Conservation (phyloP, 2,797 vertebrate species). For the Anniella stebbinsi region DNA sequence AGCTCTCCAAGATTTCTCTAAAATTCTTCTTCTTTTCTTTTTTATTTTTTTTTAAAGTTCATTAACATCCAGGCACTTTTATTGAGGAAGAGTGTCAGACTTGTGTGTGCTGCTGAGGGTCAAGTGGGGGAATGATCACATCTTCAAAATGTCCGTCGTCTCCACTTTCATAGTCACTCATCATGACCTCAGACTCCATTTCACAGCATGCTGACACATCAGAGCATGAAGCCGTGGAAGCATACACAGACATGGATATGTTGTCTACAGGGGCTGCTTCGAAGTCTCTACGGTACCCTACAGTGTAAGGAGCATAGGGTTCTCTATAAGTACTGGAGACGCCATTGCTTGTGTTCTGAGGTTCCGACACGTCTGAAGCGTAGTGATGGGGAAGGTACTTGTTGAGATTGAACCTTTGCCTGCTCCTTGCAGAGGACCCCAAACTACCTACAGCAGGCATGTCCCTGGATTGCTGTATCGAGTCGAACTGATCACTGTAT, state of each 20-base stretch:
- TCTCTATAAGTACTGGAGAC: conserved; percentile 82
- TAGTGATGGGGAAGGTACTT: conserved; percentile 92
- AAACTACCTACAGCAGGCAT: conserved; percentile 78
- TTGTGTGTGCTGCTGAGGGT: conserved; percentile 96
- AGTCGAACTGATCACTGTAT: conserved; percentile 89
- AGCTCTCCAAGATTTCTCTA: conserved; percentile 55
- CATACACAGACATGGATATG: conserved; percentile 93
- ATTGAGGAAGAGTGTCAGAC: conserved; percentile 92
- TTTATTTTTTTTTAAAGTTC: conserved; percentile 53
- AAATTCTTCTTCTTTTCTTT: conserved; percentile 49
- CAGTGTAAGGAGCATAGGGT: conserved; percentile 78
- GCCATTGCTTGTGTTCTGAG: conserved; percentile 78
- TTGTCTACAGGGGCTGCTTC: conserved; percentile 88
- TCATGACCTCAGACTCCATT: conserved; percentile 93
- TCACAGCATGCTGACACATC: conserved; percentile 97
- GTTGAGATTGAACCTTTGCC: conserved; percentile 91
- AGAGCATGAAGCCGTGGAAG: conserved; percentile 95
- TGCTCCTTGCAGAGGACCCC: conserved; percentile 82
- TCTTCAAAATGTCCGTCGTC: conserved; percentile 90
- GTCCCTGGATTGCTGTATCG: conserved; percentile 86
- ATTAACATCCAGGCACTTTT: conserved; percentile 96
- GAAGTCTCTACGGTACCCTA: conserved; percentile 86
- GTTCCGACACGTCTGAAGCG: conserved; percentile 86
- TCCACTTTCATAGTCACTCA: conserved; percentile 97
- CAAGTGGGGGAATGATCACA: conserved; percentile 87